These are phyloP conservation scores for Scortum barcoo DNA, from an alignment of 2,113 vertebrate genomes.

Conservation along the genomic window DNA sequence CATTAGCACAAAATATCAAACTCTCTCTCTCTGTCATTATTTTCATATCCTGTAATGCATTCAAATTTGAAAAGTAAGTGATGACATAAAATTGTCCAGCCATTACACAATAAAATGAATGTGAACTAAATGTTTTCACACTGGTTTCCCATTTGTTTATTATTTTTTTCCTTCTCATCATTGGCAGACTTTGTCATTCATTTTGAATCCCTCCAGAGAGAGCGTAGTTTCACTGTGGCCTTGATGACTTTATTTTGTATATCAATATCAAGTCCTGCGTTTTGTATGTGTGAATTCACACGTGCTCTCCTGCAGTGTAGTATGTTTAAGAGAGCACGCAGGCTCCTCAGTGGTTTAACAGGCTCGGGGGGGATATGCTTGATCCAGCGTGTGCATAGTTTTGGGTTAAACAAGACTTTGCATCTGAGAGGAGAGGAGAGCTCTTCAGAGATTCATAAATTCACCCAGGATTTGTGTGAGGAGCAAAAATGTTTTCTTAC, in stretches of 20 bases:
- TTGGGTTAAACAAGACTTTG: constrained; percentile 46
- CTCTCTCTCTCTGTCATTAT: background rate
- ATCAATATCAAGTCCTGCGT: background rate
- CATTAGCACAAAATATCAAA: background rate
- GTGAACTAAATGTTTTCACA: constrained; percentile 1
- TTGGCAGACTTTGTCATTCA: background rate
- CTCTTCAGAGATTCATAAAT: constrained; percentile 68
- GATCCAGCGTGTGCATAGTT: constrained; percentile 44
- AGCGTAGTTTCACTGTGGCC: background rate
- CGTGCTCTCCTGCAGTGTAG: constrained; percentile 4
- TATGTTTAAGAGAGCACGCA: constrained; percentile 24
- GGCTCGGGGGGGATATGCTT: constrained; percentile 10
- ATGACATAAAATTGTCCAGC: constrained; percentile 9
- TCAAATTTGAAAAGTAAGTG: constrained; percentile 9
- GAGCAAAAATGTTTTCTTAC: constrained; percentile 63
- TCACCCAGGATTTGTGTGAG: constrained; percentile 58
- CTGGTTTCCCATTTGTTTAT: background rate
- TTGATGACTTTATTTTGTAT: constrained; percentile 1
- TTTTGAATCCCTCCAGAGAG: background rate
- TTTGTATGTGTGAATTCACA: constrained; percentile 11
- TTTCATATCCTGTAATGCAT: background rate
- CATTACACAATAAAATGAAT: background rate
- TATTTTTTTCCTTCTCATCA: constrained; percentile 1
- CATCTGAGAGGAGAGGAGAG: constrained; percentile 45
- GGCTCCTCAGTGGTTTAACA: constrained; percentile 18